Evolutionary conservation across 2,888 invertebrate genomes (phyloP).

Genomic region (Syrphus vitripennis): DNA sequence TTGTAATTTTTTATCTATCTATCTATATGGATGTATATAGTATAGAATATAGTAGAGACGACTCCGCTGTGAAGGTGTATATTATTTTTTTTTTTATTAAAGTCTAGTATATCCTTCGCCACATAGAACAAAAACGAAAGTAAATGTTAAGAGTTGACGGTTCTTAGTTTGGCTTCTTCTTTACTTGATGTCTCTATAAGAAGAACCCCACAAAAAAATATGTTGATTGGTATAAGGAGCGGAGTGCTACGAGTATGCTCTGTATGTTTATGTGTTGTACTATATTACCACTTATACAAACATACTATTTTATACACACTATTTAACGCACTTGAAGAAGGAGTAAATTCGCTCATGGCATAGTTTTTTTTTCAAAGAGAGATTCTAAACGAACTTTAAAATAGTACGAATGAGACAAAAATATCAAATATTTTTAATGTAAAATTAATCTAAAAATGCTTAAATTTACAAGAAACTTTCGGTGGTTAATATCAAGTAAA

Average conservation of each 20-base stretch:
- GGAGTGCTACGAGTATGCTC: background rate
- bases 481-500: background rate
- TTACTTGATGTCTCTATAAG: slow-evolving; percentile 39
- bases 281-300: slow-evolving; percentile 41
- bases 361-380: slow-evolving; percentile 8
- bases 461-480: background rate
- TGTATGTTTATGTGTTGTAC: background rate
- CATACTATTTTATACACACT: slow-evolving; percentile 33
- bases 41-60: background rate
- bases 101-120: slow-evolving; percentile 47
- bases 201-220: slow-evolving; percentile 42
- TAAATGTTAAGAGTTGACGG: slow-evolving; percentile 63
- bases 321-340: slow-evolving; percentile 55
- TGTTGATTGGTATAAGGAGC: slow-evolving; percentile 52
- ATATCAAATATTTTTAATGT: background rate
- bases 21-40: slow-evolving; percentile 19
- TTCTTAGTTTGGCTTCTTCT: slow-evolving; percentile 60
- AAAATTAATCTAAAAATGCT: background rate
- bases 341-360: slow-evolving; percentile 22
- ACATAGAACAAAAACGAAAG: slow-evolving; percentile 68
- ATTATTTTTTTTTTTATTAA: background rate
- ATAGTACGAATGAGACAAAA: background rate
- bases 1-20: slow-evolving; percentile 31
- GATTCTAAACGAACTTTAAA: background rate
- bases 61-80: slow-evolving; percentile 61